A percentile compares a stretch with the other conserved stretches of the same genome.
These are phyloP conservation scores for Genyomyrus donnyi DNA, from an alignment of 2,113 vertebrate species.

Conservation along the genomic window DNA sequence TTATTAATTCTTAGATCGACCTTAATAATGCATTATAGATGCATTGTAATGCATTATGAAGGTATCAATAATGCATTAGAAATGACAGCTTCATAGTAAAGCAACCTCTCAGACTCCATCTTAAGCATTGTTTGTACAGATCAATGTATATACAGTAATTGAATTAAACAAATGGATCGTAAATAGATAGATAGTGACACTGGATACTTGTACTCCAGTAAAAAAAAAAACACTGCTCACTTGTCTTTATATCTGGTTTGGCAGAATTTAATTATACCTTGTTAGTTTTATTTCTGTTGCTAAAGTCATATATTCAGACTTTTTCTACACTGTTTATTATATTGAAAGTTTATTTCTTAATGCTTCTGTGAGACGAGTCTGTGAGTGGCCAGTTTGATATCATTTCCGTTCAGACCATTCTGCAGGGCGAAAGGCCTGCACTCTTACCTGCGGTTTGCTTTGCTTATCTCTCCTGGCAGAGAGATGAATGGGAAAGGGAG, in stretches of 20 bases:
- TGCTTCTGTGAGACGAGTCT: background rate
- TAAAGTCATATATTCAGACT: background rate
- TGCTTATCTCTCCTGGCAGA: conserved; percentile 48
- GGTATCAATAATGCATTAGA: background rate
- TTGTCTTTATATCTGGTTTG: background rate
- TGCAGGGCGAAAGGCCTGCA: background rate
- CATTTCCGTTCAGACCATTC: background rate
- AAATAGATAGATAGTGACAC: background rate
- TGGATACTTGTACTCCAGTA: background rate
- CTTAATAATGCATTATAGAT: background rate
- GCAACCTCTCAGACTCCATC: background rate
- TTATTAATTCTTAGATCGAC: background rate
- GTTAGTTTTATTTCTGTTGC: background rate
- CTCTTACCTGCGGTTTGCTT: background rate
- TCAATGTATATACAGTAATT: background rate
- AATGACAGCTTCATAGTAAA: background rate
- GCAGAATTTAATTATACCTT: background rate
- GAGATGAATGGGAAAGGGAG: conserved; percentile 49
- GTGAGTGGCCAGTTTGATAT: background rate
- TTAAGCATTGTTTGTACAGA: background rate
- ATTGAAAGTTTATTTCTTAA: background rate
- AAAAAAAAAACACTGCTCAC: background rate
- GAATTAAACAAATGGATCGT: conserved; percentile 1
- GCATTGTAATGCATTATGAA: background rate
- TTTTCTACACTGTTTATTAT: background rate